A percentile compares a stretch with the other conserved stretches of the same genome.
Evolutionary conservation across 2,888 invertebrate genomes (phyloP).

Genomic region (Digitonthophagus gazella): DNA sequence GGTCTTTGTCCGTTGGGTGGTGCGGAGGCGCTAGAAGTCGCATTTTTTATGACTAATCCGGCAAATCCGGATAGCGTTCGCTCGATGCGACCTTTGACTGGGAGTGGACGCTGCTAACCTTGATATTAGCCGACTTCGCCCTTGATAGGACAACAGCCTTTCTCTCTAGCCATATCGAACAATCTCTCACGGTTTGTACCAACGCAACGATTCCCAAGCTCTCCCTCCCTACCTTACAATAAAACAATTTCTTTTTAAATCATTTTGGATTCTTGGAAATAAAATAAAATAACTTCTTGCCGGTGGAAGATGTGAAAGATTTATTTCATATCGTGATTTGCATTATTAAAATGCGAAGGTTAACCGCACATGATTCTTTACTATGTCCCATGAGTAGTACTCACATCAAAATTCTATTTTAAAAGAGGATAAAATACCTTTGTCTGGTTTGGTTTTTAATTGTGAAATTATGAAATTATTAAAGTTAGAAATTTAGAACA

Average conservation of each 20-base stretch:
- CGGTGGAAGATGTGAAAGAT: background rate
- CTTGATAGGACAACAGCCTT: conserved; percentile 36
- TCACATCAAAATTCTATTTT: too few species aligned
- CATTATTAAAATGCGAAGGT: background rate
- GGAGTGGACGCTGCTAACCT: conserved; percentile 31
- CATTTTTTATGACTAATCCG: conserved; percentile 24
- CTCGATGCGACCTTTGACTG: conserved; percentile 30
- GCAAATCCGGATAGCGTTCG: conserved; percentile 34
- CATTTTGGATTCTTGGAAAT: background rate
- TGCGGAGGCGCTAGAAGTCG: conserved; percentile 26
- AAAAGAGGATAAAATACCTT: too few species aligned
- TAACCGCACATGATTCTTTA: too few species aligned
- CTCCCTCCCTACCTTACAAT: background rate
- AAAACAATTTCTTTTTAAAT: background rate
- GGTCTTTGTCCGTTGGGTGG: conserved; percentile 22
- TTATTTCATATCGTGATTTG: background rate
- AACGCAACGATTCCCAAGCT: background rate
- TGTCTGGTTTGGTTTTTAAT: too few species aligned
- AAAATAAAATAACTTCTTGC: too few species aligned
- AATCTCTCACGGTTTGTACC: conserved; percentile 1
- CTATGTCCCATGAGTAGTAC: too few species aligned
- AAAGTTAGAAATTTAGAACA: too few species aligned
- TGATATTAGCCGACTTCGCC: conserved; percentile 32
- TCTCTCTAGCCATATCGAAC: conserved; percentile 19
- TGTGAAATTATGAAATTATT: too few species aligned